These are phyloP conservation scores for cat (Felis catus) DNA, from an alignment of 2,113 vertebrate species.

Conservation along the genomic window DNA sequence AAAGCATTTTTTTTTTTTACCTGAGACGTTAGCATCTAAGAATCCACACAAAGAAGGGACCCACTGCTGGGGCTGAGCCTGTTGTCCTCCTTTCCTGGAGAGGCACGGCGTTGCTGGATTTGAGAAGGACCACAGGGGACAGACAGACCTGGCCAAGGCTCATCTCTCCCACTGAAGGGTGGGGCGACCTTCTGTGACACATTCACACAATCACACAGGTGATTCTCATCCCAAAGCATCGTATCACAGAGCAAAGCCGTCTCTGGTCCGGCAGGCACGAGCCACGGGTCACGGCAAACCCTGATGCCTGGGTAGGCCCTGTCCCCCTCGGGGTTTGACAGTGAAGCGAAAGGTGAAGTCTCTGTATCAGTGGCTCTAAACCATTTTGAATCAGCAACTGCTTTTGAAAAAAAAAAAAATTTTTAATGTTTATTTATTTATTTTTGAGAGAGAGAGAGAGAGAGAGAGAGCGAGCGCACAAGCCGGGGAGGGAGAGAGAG, in stretches of 20 bases:
- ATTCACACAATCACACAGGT: background rate
- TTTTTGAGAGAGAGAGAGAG: too few species aligned
- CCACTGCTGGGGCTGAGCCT: accelerated
- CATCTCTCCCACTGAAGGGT: background rate
- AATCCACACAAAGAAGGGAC: background rate
- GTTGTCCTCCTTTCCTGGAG: accelerated
- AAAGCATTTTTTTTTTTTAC: background rate
- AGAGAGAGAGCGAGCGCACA: too few species aligned
- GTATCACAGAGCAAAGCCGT: too few species aligned
- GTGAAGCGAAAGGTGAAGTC: background rate
- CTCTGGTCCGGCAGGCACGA: background rate
- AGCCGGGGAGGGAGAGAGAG: too few species aligned
- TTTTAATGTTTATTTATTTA: too few species aligned
- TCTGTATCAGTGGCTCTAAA: background rate
- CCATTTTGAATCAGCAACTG: background rate
- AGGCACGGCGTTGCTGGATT: accelerated
- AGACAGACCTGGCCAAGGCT: background rate
- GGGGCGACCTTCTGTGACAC: background rate
- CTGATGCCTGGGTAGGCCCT: background rate
- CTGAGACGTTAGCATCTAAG: background rate
- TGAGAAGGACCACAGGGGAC: background rate
- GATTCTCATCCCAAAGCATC: background rate
- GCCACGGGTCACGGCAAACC: background rate
- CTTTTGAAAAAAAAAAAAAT: background rate
- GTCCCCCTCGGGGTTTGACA: background rate